Evolutionary conservation across 2,113 vertebrate genomes (phyloP).

Genomic region (Pelodiscus sinensis): DNA sequence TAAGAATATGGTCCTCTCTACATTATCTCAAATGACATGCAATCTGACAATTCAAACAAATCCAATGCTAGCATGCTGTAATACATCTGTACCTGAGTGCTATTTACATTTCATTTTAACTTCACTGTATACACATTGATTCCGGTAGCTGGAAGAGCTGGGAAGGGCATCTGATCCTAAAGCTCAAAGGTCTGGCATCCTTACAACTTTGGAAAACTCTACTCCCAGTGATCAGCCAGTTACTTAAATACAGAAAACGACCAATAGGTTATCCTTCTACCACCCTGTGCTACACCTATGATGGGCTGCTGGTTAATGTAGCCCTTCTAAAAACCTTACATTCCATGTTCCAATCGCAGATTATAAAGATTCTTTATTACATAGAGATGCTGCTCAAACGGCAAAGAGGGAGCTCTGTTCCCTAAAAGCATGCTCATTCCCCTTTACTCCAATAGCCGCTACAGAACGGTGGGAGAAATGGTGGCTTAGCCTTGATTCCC

Average conservation of each 20-base stretch:
- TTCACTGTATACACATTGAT: not conserved
- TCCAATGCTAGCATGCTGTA: not conserved
- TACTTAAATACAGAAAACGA: not conserved
- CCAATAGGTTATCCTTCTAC: not conserved
- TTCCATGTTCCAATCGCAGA: not conserved
- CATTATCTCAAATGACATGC: not conserved
- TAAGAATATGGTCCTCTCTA: conserved; percentile 14
- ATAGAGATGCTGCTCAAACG: not conserved
- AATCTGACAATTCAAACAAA: conserved; percentile 54
- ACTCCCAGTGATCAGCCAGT: not conserved
- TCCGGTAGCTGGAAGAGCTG: not conserved
- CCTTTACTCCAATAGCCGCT: not conserved
- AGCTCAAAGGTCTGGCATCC: not conserved
- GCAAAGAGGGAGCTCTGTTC: not conserved
- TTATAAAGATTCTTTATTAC: not conserved
- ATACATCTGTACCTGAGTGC: not conserved
- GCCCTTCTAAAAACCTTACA: not conserved
- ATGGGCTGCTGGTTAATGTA: not conserved
- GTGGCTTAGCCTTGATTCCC: not conserved
- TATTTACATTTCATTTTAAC: conserved; percentile 20
- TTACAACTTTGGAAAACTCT: not conserved
- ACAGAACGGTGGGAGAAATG: not conserved
- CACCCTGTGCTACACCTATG: not conserved
- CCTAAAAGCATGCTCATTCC: not conserved
- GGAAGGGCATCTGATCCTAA: not conserved